A percentile compares a stretch with the other conserved stretches of the same genome.
phyloP scores from a whole-genome alignment of 2,113 vertebrate species.

The Fulica atra region DNA sequence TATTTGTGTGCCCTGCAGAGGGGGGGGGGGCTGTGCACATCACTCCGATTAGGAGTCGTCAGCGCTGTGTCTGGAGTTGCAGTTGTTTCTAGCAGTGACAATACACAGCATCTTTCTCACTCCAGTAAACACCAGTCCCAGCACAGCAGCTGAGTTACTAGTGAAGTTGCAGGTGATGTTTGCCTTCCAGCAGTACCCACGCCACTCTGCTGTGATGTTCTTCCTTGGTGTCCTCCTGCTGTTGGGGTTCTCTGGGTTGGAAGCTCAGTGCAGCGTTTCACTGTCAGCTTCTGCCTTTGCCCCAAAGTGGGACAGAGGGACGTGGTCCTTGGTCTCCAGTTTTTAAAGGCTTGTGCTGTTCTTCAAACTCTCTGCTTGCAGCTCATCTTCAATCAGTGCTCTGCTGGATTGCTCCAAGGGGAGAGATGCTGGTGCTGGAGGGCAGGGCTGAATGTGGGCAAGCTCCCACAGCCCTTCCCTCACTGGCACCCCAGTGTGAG shows the following conservation, averaged over 20 bases:
- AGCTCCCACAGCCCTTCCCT: neutral
- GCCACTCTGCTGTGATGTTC: neutral
- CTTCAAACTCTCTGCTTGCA: neutral
- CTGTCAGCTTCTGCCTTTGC: neutral
- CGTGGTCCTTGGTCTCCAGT: neutral
- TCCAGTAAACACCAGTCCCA: neutral
- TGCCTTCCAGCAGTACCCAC: neutral
- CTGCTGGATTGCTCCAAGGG: neutral
- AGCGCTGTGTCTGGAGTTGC: neutral
- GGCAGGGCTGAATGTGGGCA: neutral
- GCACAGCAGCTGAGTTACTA: neutral
- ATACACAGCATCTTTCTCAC: neutral
- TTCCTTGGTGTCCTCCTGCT: neutral
- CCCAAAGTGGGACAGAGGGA: neutral
- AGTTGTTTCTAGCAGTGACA: neutral
- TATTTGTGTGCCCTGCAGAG: neutral
- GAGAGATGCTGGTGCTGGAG: neutral
- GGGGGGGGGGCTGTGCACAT: neutral
- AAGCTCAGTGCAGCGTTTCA: neutral
- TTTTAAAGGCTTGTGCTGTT: too few relatives aligned
- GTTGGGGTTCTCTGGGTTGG: neutral
- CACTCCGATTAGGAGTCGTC: neutral
- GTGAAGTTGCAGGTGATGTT: neutral
- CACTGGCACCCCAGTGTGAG: neutral
- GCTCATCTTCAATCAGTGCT: neutral